These are phyloP conservation scores for Drosophila busckii DNA, from an alignment of 1,140 invertebrate species.

Conservation along the genomic window DNA sequence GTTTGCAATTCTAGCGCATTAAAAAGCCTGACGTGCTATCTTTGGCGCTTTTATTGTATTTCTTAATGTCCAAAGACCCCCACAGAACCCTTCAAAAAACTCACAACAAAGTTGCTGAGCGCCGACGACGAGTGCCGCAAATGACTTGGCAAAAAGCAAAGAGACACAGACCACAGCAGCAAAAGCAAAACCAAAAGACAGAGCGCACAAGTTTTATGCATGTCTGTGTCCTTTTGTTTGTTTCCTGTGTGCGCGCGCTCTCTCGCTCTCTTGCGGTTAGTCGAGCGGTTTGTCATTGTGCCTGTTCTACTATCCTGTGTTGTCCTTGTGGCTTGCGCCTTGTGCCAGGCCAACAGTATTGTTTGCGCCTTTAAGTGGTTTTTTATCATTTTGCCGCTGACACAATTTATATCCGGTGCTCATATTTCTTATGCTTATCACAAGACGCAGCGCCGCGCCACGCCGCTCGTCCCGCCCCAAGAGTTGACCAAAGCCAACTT, in stretches of 20 bases:
- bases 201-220: no score
- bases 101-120: not conserved
- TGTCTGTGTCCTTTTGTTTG: constrained; percentile 73
- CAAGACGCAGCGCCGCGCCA: constrained; percentile 18
- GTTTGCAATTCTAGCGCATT: constrained; percentile 77
- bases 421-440: constrained; percentile 78
- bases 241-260: constrained; percentile 42
- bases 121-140: constrained; percentile 49
- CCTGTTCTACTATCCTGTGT: constrained; percentile 51
- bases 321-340: constrained; percentile 34
- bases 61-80: constrained; percentile 55
- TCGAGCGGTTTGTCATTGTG: constrained; percentile 75
- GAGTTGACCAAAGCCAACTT: constrained; percentile 65
- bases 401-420: constrained; percentile 79
- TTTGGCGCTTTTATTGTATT: constrained; percentile 77
- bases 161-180: not conserved
- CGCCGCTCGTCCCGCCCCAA: constrained; percentile 9
- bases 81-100: constrained; percentile 13
- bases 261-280: constrained; percentile 57
- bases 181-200: constrained; percentile 11
- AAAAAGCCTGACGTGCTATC: constrained; percentile 76
- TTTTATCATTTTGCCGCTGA: constrained; percentile 78
- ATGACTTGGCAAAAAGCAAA: constrained; percentile 63
- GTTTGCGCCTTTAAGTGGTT: constrained; percentile 78
- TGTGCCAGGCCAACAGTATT: constrained; percentile 65